phyloP scores from a whole-genome alignment of 2,888 invertebrate species.

The Volucella inflata region DNA sequence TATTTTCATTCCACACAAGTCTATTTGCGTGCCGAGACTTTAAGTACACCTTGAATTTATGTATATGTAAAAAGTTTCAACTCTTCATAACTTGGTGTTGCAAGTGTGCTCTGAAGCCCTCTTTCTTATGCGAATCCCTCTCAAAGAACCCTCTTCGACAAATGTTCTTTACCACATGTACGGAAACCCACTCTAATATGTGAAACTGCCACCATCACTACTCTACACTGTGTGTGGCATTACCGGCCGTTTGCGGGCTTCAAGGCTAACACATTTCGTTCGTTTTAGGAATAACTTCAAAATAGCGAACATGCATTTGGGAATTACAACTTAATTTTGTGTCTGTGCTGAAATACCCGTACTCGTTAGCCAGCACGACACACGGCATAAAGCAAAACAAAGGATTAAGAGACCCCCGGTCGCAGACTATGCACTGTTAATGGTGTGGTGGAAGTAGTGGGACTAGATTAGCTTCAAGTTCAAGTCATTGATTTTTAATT shows the following conservation, averaged over 20 bases:
- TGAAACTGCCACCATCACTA: not conserved
- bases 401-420: constrained; percentile 47
- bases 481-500: constrained; percentile 73
- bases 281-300: constrained; percentile 36
- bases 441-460: constrained; percentile 9
- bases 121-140: constrained; percentile 33
- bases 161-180: constrained; percentile 47
- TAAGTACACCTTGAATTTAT: not conserved
- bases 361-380: constrained; percentile 37
- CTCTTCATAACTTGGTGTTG: constrained; percentile 45
- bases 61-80: not conserved
- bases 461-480: constrained; percentile 68
- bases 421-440: constrained; percentile 3
- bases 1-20: constrained; percentile 36
- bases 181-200: not conserved
- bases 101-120: constrained; percentile 44
- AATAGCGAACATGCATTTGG: constrained; percentile 68
- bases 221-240: constrained; percentile 7
- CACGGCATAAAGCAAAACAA: constrained; percentile 37
- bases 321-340: constrained; percentile 69
- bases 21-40: constrained; percentile 31
- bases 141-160: constrained; percentile 5
- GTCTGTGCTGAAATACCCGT: constrained; percentile 54
- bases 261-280: constrained; percentile 61
- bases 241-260: constrained; percentile 49